Base-by-base conservation (phyloP, 2,888 invertebrate genomes). In the Oxytorus armatus region DNA sequence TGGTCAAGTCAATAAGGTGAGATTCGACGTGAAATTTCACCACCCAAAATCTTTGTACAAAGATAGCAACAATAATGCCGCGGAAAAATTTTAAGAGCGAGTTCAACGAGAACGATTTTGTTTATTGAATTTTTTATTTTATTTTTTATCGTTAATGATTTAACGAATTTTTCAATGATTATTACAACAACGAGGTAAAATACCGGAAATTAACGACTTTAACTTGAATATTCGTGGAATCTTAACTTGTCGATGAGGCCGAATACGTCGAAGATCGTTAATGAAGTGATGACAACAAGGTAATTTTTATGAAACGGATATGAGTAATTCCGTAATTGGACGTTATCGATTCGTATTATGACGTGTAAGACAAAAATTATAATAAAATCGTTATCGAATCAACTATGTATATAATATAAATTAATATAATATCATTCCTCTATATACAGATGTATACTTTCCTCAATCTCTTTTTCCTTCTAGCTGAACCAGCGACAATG, bases 361-460 rank as follows among this genome's bases (percentile, higher is more conserved):
- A 85, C 82, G 86, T 88, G 86, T 89, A 88, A n/a, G n/a, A 86
- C 81, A 84, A 83, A 84, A 86, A 83, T 88, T 89, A 87, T 86
- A 89, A 89, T 89, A 89, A 88, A 89, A 84, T 85, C 84, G 85
- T 89, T 86, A 89, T 84, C 84, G 83, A 84, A 85, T 84, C 65
- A 77, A n/a, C n/a, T n/a, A n/a, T n/a, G n/a, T 77, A 55, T 61
- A 39, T 51, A 18, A 18, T 18, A 4, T 39, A 36, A n/a, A n/a
- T n/a, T 66, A 51, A 68, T 68, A 53, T 39, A 36, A 25, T 55
- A 14, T 55, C 10, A 0, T 10, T 36, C 16, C 14, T 16, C 16
- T 4, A 25, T 18, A 61, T 23, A 8, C n/a, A 16, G 1, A 3
- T 61, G 21, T 3, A 0, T n/a, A 4, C 23, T 16, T 8, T 3